Percentiles rank a stretch among this genome's conserved stretches.
Evolutionary conservation across 2,113 vertebrate genomes (phyloP).

Genomic region (Catharus fuscescens): DNA sequence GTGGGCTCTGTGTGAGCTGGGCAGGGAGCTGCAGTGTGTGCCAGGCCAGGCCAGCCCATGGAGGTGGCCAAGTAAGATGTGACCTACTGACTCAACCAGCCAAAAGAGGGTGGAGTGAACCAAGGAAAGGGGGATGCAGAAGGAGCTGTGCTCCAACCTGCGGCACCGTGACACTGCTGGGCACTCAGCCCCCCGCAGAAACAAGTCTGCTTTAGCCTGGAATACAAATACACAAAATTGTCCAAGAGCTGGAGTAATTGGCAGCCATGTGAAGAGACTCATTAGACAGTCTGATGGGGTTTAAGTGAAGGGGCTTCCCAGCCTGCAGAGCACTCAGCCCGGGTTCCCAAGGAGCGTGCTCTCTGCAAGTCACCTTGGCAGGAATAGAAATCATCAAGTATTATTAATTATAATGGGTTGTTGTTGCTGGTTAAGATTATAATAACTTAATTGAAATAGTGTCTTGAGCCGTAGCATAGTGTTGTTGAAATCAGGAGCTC

Average conservation of each 20-base stretch:
- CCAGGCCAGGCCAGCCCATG: neutral
- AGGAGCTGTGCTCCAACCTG: neutral
- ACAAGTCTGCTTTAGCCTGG: neutral
- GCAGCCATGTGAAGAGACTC: neutral
- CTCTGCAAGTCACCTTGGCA: slow-evolving; percentile 18
- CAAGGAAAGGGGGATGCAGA: neutral
- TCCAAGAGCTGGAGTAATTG: neutral
- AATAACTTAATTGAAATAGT: slow-evolving; percentile 32
- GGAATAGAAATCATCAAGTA: slow-evolving; percentile 38
- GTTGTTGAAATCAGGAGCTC: slow-evolving; percentile 9
- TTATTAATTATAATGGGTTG: slow-evolving; percentile 55
- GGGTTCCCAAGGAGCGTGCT: neutral
- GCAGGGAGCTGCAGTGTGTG: neutral
- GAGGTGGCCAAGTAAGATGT: neutral
- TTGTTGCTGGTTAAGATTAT: slow-evolving; percentile 41
- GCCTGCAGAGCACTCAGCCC: neutral
- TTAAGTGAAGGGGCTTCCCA: neutral
- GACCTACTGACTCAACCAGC: neutral
- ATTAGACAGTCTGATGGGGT: neutral
- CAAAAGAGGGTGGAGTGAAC: neutral
- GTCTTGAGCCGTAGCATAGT: neutral
- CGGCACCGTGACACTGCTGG: neutral
- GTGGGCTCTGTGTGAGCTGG: neutral
- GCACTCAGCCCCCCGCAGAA: neutral
- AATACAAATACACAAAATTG: neutral